Base-by-base conservation (phyloP, 1,140 invertebrate species). In the Orius laevigatus region DNA sequence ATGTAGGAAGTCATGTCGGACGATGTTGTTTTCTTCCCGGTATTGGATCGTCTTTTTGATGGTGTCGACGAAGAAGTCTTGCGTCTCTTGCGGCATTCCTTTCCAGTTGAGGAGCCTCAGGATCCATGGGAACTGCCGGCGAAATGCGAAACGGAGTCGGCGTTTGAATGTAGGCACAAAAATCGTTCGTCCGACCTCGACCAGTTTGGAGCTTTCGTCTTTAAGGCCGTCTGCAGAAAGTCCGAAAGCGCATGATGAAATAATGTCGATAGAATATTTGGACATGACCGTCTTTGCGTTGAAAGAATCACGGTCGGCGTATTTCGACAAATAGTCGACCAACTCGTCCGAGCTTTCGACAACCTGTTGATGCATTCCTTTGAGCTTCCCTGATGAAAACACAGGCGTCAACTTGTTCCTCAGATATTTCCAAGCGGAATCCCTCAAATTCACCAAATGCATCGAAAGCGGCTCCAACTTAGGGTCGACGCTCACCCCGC, bases 221-320 rank as follows among this genome's bases (percentile, higher is more conserved):
- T 64, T 60, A 10, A 75, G 64, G 10, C 72, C 67, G 41, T 73
- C 70, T 52, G 70, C 70, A 15, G 76, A 66, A 3, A 78, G 63
- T 0, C 74, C 74, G 56, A 75, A 75, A 10, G 68, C 70, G 53
- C 68, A 72, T 0, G 64, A 66, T 14, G 66, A 66, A 5, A 76
- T 74, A 3, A 73, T 67, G 54, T 75, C 72, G 11, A 71, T 73
- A 3, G 67, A 70, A 46, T 68, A 73, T 55, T 66, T 64, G 1
- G 66, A 59, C 18, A 69, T 58, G 1, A 69, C 51, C 14, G 63
- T 60, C 54, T 62, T 66, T 0, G 68, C 58, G 42, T 70, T 65
- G 8, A 66, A 47, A 16, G 46, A n/a, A 6, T 31, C 5, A n/a
- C 33, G 25, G 15, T 46, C 40, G 10, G 34, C 14, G 3, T 32